phyloP scores from a whole-genome alignment of 2,888 invertebrate genomes.

The Tubulanus polymorphus region DNA sequence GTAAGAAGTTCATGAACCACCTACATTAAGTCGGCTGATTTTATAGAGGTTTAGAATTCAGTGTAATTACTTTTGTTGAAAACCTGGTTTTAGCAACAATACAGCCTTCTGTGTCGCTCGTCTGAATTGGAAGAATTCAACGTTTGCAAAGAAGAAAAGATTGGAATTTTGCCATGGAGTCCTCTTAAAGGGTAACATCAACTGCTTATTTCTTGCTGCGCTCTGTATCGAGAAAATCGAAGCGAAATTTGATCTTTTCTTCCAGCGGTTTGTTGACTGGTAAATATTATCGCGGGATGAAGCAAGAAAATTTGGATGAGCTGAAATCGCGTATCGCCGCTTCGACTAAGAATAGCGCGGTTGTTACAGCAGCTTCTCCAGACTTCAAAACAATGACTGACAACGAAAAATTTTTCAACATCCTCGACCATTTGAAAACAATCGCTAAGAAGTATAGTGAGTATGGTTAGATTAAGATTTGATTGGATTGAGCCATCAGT shows the following conservation, averaged over 20 bases:
- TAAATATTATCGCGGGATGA: slow-evolving; percentile 12
- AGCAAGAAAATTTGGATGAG: no score
- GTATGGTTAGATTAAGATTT: no score
- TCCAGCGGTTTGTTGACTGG: slow-evolving; percentile 20
- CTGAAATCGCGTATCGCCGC: no score
- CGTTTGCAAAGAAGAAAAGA: slow-evolving; percentile 36
- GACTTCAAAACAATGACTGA: slow-evolving; percentile 11
- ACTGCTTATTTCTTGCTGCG: neutral
- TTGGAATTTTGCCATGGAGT: slow-evolving; percentile 45
- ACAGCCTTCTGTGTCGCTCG: slow-evolving; percentile 35
- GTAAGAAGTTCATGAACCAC: no score
- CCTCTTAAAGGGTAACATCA: slow-evolving; percentile 43
- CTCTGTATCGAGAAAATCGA: neutral
- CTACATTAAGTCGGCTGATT: no score
- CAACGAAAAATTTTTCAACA: slow-evolving; percentile 6
- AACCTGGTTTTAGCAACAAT: slow-evolving; percentile 46
- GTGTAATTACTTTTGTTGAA: no score
- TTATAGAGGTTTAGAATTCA: no score
- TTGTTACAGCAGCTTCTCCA: slow-evolving; percentile 11
- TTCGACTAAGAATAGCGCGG: neutral
- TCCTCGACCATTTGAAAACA: slow-evolving; percentile 12
- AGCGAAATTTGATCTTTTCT: neutral
- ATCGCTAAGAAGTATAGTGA: slow-evolving; percentile 11
- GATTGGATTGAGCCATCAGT: no score
- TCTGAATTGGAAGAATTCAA: slow-evolving; percentile 39